Conservation (phyloP, 2,888 invertebrate species). For the Pachymerium ferrugineum region DNA sequence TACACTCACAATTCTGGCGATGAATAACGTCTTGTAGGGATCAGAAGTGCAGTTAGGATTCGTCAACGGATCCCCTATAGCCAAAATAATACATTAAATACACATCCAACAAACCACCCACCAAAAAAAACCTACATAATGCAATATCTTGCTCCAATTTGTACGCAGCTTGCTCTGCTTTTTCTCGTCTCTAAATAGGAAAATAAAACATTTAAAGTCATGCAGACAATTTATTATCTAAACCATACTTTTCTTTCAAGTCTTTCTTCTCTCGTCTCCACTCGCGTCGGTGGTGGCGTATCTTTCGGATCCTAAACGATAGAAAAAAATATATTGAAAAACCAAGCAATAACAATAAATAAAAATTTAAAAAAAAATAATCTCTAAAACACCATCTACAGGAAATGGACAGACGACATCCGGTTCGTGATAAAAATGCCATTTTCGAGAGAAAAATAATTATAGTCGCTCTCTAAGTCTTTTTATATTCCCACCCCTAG, state of each 20-base stretch:
- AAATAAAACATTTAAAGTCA: not conserved
- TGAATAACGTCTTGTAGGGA: constrained; percentile 94
- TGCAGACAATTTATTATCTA: not conserved
- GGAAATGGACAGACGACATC: not conserved
- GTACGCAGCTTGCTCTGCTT: constrained; percentile 95
- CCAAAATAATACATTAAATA: constrained; percentile 30
- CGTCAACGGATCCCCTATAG: constrained; percentile 76
- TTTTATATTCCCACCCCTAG: not conserved
- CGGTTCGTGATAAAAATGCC: not conserved
- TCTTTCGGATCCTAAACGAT: constrained; percentile 85
- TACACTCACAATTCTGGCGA: constrained; percentile 84
- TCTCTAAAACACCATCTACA: not conserved
- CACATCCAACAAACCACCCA: constrained; percentile 17
- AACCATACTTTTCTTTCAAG: constrained; percentile 64
- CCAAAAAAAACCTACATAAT: constrained; percentile 55
- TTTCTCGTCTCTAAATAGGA: constrained; percentile 62
- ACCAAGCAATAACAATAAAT: not conserved
- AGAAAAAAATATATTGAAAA: constrained; percentile 3
- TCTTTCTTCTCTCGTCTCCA: constrained; percentile 91
- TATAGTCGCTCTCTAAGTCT: not conserved
- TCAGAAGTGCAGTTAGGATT: constrained; percentile 75
- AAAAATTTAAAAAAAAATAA: not conserved
- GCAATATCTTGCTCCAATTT: constrained; percentile 97
- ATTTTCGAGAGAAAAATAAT: not conserved
- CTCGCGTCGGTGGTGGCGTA: constrained; percentile 89